Percentiles rank a stretch among this genome's conserved stretches.
Evolutionary conservation across 2,113 vertebrate genomes (phyloP).

Genomic region (Gasterosteus nipponicus): DNA sequence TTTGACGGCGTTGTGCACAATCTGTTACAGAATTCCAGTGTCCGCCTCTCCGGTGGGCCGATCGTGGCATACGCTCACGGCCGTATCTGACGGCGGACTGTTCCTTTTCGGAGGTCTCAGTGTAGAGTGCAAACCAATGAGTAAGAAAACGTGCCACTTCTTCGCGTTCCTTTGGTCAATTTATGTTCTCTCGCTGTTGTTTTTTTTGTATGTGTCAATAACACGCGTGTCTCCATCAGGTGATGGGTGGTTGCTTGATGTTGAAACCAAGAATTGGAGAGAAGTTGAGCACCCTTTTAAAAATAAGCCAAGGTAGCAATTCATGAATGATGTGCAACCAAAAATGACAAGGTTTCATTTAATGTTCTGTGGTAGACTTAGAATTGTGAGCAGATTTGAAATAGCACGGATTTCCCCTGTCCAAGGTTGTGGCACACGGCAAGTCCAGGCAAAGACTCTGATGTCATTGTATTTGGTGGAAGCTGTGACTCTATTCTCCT

Average conservation of each 20-base stretch:
- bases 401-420: background rate
- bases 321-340: background rate
- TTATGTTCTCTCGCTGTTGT: background rate
- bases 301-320: conserved; percentile 88
- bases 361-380: background rate
- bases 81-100: conserved; percentile 85
- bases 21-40: conserved; percentile 78
- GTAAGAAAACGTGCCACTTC: conserved; percentile 74
- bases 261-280: conserved; percentile 87
- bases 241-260: conserved; percentile 90
- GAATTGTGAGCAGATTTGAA: background rate
- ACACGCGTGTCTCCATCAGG: conserved; percentile 47
- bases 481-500: conserved; percentile 94
- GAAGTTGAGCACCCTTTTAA: conserved; percentile 87
- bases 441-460: conserved; percentile 88
- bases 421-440: conserved; percentile 92
- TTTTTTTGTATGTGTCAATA: background rate
- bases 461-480: conserved; percentile 95
- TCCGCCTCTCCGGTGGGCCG: conserved; percentile 85
- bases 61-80: conserved; percentile 93
- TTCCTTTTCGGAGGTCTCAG: conserved; percentile 95
- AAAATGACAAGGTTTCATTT: background rate
- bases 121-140: conserved; percentile 90
- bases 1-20: conserved; percentile 3
- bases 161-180: background rate